A percentile compares a stretch with the other conserved stretches of the same genome.
Conservation (phyloP, 30 jellyfish, hydroid and myxozoan species). For the Mastigias papua region DNA sequence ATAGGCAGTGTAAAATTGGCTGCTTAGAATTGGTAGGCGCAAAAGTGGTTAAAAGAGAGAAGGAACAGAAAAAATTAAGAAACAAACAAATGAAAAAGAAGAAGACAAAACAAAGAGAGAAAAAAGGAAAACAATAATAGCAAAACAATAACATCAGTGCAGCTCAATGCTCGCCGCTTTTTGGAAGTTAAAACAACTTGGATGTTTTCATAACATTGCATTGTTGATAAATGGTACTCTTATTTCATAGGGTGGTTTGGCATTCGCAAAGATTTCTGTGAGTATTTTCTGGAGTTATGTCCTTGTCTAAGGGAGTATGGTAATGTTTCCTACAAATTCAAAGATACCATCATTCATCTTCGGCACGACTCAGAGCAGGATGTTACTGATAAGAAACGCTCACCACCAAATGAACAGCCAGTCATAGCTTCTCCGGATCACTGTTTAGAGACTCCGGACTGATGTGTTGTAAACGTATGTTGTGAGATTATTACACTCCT, state of each 20-base stretch:
- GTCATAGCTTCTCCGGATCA: constrained; percentile 2
- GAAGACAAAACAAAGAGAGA: no score
- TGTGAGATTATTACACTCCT: no score
- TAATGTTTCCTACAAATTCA: constrained; percentile 85
- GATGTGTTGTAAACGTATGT: no score
- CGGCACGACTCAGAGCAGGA: constrained; percentile 58
- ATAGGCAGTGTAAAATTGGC: background rate
- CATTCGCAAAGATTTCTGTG: constrained; percentile 95
- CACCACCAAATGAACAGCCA: constrained; percentile 24
- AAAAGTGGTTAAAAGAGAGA: no score
- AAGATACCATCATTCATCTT: constrained; percentile 70
- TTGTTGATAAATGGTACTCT: no score
- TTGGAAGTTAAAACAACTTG: background rate
- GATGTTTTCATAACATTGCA: background rate
- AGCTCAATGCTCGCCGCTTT: background rate
- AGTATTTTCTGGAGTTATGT: constrained; percentile 73
- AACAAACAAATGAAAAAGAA: no score
- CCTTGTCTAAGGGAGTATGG: constrained; percentile 96
- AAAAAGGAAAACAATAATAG: no score
- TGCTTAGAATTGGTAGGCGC: background rate
- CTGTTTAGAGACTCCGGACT: constrained; percentile 69
- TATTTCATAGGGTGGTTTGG: constrained; percentile 97
- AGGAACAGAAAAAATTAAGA: no score
- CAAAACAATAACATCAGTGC: no score
- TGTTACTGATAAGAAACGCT: constrained; percentile 1